Percentiles rank a stretch among this genome's conserved stretches.
Conservation (phyloP, 2,888 invertebrate genomes). For the Phania funesta region DNA sequence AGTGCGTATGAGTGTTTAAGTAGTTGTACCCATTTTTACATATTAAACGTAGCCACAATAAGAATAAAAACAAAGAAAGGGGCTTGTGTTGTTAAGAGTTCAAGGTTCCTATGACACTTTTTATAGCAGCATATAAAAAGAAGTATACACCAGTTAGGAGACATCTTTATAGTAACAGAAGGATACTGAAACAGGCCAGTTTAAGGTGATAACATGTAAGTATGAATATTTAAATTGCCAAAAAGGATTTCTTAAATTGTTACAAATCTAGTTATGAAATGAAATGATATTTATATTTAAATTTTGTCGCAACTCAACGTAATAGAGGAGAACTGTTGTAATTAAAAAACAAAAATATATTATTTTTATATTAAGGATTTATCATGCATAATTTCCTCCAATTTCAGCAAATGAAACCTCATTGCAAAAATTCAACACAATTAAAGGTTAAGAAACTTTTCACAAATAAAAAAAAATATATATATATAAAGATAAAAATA, state of each 20-base stretch:
- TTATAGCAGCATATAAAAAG: neutral
- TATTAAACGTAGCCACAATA: neutral
- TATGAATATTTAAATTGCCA: neutral
- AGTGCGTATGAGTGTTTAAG: constrained; percentile 1
- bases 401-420: too few relatives aligned
- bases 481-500: too few relatives aligned
- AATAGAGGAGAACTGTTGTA: neutral
- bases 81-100: neutral
- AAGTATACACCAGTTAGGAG: neutral
- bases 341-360: neutral
- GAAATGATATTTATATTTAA: neutral
- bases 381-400: too few relatives aligned
- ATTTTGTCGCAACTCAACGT: neutral
- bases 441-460: too few relatives aligned
- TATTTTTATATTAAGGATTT: too few relatives aligned
- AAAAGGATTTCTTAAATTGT: neutral
- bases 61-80: constrained; percentile 17
- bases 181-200: constrained; percentile 20
- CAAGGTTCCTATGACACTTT: constrained; percentile 3
- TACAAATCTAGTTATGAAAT: neutral
- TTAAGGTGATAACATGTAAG: constrained; percentile 19
- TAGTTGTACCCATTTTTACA: constrained; percentile 37
- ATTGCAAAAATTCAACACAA: too few relatives aligned
- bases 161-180: constrained; percentile 16
- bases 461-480: too few relatives aligned